Conservation (phyloP, 92 coral and sea anemone species). For the Porites evermanni region DNA sequence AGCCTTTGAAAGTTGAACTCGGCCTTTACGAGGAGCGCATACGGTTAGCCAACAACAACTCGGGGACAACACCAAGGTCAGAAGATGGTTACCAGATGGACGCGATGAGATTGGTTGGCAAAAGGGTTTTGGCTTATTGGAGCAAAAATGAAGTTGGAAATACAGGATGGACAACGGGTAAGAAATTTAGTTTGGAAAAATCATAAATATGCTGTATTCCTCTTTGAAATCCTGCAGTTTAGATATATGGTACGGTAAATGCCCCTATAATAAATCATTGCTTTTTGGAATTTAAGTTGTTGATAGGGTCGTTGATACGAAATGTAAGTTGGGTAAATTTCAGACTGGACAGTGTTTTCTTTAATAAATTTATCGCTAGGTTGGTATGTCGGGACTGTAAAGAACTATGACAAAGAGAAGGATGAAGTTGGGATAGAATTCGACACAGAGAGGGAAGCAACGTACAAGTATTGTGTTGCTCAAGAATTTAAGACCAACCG, state of each 20-base stretch:
- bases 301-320: not conserved
- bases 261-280: not conserved
- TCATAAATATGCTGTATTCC: not conserved
- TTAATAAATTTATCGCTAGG: conserved; percentile 25
- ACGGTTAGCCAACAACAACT: not conserved
- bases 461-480: conserved; percentile 24
- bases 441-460: conserved; percentile 15
- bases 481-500: conserved; percentile 3
- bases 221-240: not conserved
- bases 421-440: conserved; percentile 35
- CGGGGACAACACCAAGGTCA: not conserved
- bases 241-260: conserved; percentile 9
- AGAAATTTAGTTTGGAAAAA: not conserved
- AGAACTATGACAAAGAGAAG: conserved; percentile 24
- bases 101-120: conserved; percentile 44
- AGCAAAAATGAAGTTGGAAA: conserved; percentile 51
- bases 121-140: conserved; percentile 49
- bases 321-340: conserved; percentile 9
- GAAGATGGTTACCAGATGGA: conserved; percentile 29
- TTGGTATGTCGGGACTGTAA: conserved; percentile 56
- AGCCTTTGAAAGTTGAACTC: conserved; percentile 28
- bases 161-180: conserved; percentile 63
- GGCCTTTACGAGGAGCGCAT: not conserved
- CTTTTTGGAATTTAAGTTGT: not conserved
- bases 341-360: conserved; percentile 7